Percentiles rank a stretch among this genome's conserved stretches.
These are phyloP conservation scores for Gallinago media DNA, from an alignment of 2,113 vertebrate genomes.

Conservation along the genomic window DNA sequence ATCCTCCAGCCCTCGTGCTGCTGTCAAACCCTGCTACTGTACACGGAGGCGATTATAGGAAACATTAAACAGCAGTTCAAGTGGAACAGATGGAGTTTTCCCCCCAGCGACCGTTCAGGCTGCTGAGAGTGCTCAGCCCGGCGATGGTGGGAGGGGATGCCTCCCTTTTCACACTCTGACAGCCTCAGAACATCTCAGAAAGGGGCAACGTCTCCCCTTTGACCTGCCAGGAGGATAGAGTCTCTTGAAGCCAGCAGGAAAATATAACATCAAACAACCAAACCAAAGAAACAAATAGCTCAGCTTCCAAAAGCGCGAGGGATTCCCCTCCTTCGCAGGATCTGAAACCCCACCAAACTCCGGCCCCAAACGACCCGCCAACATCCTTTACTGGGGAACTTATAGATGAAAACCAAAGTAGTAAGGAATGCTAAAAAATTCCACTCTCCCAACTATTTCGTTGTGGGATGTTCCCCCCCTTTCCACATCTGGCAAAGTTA, in stretches of 20 bases:
- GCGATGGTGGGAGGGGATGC: neutral
- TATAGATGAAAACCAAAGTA: neutral
- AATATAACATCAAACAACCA: slow-evolving; percentile 35
- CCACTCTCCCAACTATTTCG: neutral
- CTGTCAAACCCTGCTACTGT: slow-evolving; percentile 4
- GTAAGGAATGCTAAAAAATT: slow-evolving; percentile 22
- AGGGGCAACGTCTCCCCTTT: neutral
- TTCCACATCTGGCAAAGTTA: slow-evolving; percentile 59
- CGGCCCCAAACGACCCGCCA: neutral
- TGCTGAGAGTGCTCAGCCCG: neutral
- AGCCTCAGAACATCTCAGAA: neutral
- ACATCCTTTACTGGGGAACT: neutral
- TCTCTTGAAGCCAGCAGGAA: neutral
- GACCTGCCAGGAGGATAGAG: neutral
- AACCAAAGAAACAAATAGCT: slow-evolving; percentile 38
- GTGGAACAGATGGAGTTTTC: neutral
- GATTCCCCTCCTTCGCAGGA: neutral
- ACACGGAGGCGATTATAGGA: neutral
- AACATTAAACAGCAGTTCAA: slow-evolving; percentile 7
- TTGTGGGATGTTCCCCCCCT: neutral
- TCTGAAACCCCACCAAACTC: neutral
- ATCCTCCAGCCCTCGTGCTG: neutral
- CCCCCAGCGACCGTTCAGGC: neutral
- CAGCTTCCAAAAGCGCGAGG: neutral
- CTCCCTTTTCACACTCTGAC: neutral